Evolutionary conservation across 2,888 invertebrate genomes (phyloP), one percentile per base, ranked within the genome.

Genomic region (Lasioglossum villosulum): DNA sequence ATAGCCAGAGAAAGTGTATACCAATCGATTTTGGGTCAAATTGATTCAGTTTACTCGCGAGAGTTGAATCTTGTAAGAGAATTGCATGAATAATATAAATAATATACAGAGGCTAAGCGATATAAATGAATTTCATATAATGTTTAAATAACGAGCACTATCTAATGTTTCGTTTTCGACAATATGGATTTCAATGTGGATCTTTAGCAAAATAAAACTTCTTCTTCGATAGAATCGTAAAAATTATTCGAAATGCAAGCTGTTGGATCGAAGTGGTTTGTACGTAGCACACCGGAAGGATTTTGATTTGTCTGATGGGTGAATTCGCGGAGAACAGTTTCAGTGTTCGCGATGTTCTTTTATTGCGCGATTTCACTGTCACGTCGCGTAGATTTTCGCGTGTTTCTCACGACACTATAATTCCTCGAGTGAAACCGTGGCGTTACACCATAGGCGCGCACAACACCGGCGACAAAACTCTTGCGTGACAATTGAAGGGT

Each of bases 401-500:
- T 68, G 34, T 68, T 37, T 68, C 68, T 37, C 68, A 37, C 68
- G 68, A 68, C 37, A 68, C 19, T 37, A 23, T 68, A 68, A 68
- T 68, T 68, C 34, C 68, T 68, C 8, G 37, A 68, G 68, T 68
- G 68, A 68, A 68, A 68, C 37, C 68, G 30, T 3, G 37, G 34
- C 10, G 68, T 68, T 68, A 23, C 68, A 23, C 30, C 63, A 63
- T 63, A 63, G 63, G 63, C 63, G 63, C 63, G 37, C 68, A 19
- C 37, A 4, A 37, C 63, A 4, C 63, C 30, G 68, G 42, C 37
- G 68, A 68, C 68, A 68, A 68, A 37, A 68, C 37, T 68, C 68
- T 68, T 68, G 68, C 68, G 68, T 37, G 68, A 68, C 37, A 68
- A 68, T 68, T 68, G 34, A 68, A 68, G 68, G 68, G 37, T 68